phyloP scores from a whole-genome alignment of 1,140 invertebrate species.

The Babylonia areolata region DNA sequence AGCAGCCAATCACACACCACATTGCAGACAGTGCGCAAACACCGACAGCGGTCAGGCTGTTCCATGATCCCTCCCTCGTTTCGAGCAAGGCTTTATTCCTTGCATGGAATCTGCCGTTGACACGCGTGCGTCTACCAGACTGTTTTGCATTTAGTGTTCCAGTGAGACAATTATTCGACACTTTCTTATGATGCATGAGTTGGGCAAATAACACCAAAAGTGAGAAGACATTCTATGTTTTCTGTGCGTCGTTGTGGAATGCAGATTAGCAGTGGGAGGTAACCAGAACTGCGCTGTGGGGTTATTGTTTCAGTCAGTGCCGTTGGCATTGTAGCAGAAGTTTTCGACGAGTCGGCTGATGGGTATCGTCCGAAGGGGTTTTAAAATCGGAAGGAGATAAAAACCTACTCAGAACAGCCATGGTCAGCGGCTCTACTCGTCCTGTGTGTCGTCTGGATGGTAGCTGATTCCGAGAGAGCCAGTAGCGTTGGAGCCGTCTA shows the following conservation, averaged over 20 bases:
- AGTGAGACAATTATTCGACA: not conserved
- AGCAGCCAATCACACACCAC: conserved; percentile 34
- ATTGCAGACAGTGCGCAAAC: conserved; percentile 33
- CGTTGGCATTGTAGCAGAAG: conserved; percentile 36
- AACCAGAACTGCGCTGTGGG: not conserved
- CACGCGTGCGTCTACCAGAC: not conserved
- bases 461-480: not conserved
- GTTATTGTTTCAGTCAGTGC: conserved; percentile 42
- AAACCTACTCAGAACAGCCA: not conserved
- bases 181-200: not conserved
- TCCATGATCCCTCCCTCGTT: conserved; percentile 12
- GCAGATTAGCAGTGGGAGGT: conserved; percentile 17
- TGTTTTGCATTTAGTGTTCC: not conserved
- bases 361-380: conserved; percentile 19
- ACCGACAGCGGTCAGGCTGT: conserved; percentile 20
- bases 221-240: not conserved
- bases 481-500: conserved; percentile 4
- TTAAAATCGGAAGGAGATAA: not conserved
- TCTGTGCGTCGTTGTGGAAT: not conserved
- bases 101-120: not conserved
- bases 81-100: not conserved
- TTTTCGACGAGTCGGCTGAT: conserved; percentile 16
- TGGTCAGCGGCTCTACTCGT: conserved; percentile 2
- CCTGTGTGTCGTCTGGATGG: conserved; percentile 26
- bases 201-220: not conserved